A percentile compares a stretch with the other conserved stretches of the same genome.
These are phyloP conservation scores for Scartelaos histophorus DNA, from an alignment of 2,113 vertebrate species.

Conservation along the genomic window DNA sequence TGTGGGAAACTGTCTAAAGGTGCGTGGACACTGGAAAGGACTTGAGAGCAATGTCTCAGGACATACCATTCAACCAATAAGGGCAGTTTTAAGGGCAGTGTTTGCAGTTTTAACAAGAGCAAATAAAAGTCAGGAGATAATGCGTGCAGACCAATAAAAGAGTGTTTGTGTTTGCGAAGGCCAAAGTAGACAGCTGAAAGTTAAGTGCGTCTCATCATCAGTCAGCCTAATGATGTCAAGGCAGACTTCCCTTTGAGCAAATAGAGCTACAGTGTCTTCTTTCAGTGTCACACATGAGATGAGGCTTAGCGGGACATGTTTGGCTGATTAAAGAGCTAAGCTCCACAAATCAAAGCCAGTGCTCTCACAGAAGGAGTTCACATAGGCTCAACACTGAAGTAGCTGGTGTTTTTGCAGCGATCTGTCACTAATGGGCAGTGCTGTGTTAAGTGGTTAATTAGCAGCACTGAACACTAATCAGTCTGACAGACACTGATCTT, in stretches of 20 bases:
- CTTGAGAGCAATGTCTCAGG: constrained; percentile 22
- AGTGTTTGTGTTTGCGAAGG: constrained; percentile 19
- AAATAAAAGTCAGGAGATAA: constrained; percentile 13
- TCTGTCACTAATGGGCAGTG: constrained; percentile 37
- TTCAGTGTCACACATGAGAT: constrained; percentile 24
- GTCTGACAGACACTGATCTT: constrained; percentile 49
- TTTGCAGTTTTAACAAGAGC: constrained; percentile 20
- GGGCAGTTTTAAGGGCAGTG: not conserved
- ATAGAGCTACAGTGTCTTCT: constrained; percentile 32
- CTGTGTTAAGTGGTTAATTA: constrained; percentile 46
- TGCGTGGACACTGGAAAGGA: constrained; percentile 20
- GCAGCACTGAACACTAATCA: constrained; percentile 25
- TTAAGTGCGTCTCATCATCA: constrained; percentile 27
- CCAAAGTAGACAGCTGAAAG: not conserved
- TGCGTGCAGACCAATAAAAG: constrained; percentile 35
- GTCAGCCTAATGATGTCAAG: constrained; percentile 53
- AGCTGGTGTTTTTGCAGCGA: constrained; percentile 19
- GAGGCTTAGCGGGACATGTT: constrained; percentile 22
- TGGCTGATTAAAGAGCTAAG: constrained; percentile 25
- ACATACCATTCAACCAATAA: constrained; percentile 35
- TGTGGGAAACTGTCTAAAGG: constrained; percentile 34
- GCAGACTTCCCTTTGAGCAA: constrained; percentile 23
- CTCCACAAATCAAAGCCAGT: constrained; percentile 29
- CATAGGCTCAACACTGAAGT: constrained; percentile 16
- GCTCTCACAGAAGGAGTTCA: constrained; percentile 42